Evolutionary conservation across 2,797 vertebrate species (phyloP).

Genomic region (Florisuga fusca): DNA sequence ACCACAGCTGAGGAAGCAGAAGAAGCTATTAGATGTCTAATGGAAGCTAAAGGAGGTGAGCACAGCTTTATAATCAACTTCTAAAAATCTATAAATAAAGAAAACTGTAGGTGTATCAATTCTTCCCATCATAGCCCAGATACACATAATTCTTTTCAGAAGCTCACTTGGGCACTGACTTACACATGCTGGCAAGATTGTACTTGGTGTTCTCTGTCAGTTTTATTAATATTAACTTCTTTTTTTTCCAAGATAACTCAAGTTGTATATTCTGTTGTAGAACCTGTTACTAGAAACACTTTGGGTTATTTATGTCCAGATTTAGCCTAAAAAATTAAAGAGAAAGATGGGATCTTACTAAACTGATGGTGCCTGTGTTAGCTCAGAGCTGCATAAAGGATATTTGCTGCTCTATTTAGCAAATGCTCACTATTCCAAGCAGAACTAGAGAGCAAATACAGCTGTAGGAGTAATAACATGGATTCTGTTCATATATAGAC

Average conservation of each 20-base stretch:
- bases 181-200: background rate
- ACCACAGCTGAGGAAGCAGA: conserved; percentile 83
- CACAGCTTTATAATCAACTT: background rate
- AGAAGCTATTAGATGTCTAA: conserved; percentile 81
- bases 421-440: background rate
- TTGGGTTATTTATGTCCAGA: background rate
- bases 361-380: background rate
- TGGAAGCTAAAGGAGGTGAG: conserved; percentile 80
- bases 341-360: background rate
- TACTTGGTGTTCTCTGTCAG: background rate
- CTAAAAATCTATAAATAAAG: background rate
- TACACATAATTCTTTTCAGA: background rate
- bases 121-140: background rate
- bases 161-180: background rate
- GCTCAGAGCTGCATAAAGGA: background rate
- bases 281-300: background rate
- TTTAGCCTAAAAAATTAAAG: background rate
- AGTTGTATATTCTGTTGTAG: background rate
- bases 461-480: background rate
- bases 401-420: background rate
- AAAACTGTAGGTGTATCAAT: background rate
- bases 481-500: conserved; percentile 13
- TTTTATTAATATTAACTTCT: background rate
- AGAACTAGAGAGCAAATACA: background rate
- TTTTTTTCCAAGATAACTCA: background rate